Evolutionary conservation across 1,140 invertebrate genomes (phyloP).

Genomic region (Drosophila arizonae): DNA sequence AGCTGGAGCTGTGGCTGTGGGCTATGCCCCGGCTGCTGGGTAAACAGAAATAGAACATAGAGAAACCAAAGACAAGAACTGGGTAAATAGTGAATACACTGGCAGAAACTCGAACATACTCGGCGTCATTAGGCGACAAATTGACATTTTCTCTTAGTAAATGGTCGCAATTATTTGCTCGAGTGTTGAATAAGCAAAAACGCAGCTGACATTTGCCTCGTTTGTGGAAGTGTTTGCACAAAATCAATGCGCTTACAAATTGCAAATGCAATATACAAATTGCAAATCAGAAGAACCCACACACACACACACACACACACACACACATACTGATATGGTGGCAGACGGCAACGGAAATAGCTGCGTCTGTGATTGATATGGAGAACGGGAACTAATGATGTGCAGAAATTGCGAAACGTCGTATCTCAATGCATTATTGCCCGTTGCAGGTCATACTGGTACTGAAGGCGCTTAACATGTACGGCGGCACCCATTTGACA

Average conservation of each 20-base stretch:
- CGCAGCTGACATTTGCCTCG: slow-evolving; percentile 15
- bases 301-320: too few species aligned
- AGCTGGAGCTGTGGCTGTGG: background rate
- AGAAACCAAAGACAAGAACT: slow-evolving; percentile 5
- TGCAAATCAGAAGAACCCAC: slow-evolving; percentile 30
- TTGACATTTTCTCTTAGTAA: slow-evolving; percentile 58
- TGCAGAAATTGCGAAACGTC: slow-evolving; percentile 33
- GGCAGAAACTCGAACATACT: background rate
- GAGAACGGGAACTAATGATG: slow-evolving; percentile 2
- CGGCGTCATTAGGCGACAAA: slow-evolving; percentile 38
- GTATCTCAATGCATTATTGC: slow-evolving; percentile 5
- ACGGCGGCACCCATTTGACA: slow-evolving; percentile 86
- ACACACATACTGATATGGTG: background rate
- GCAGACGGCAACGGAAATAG: background rate
- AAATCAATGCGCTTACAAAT: slow-evolving; percentile 56
- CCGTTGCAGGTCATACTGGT: slow-evolving; percentile 89
- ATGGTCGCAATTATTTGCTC: slow-evolving; percentile 51
- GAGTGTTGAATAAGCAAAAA: slow-evolving; percentile 48
- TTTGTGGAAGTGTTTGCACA: slow-evolving; percentile 43
- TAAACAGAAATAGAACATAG: background rate
- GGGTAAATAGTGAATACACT: slow-evolving; percentile 18
- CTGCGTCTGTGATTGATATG: background rate
- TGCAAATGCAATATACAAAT: slow-evolving; percentile 57
- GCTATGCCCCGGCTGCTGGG: background rate
- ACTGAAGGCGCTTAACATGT: slow-evolving; percentile 89